A percentile compares a stretch with the other conserved stretches of the same genome.
Evolutionary conservation across 2,888 invertebrate genomes (phyloP).

Genomic region (Biston betularia): DNA sequence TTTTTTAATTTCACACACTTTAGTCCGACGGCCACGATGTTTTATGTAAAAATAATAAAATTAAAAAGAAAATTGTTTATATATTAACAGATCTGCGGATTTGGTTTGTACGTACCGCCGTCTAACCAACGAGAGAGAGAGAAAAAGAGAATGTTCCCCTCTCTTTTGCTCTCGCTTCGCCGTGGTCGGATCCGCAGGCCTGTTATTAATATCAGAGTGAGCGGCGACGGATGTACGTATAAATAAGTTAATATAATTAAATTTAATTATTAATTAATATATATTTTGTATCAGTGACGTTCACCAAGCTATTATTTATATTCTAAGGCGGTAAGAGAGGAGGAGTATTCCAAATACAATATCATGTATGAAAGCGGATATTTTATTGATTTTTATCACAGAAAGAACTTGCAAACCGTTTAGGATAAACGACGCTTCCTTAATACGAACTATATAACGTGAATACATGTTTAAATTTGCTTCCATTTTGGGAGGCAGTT

Average conservation of each 20-base stretch:
- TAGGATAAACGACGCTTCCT: too few species aligned
- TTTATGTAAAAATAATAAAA: conserved; percentile 40
- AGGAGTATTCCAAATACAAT: conserved; percentile 80
- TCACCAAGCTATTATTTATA: conserved; percentile 78
- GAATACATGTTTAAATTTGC: too few species aligned
- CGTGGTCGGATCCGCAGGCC: too few species aligned
- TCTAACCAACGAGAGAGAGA: too few species aligned
- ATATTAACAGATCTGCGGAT: too few species aligned
- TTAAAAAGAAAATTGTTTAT: conserved; percentile 52
- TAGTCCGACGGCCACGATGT: conserved; percentile 50
- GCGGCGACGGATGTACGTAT: conserved; percentile 62
- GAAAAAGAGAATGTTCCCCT: too few species aligned
- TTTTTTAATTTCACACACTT: not conserved
- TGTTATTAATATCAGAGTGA: conserved; percentile 44
- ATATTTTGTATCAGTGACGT: conserved; percentile 81
- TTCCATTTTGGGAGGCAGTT: too few species aligned
- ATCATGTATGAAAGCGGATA: conserved; percentile 66
- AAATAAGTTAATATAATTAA: conserved; percentile 74
- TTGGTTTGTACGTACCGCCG: too few species aligned
- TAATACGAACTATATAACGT: too few species aligned
- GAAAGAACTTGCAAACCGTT: not conserved
- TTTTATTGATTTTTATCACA: conserved; percentile 37
- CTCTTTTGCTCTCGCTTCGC: too few species aligned
- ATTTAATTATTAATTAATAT: conserved; percentile 54
- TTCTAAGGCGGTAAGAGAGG: conserved; percentile 73